Percentiles rank a stretch among this genome's conserved stretches.
These are phyloP conservation scores for Lacerta agilis DNA, from an alignment of 2,797 vertebrate genomes.

Conservation along the genomic window DNA sequence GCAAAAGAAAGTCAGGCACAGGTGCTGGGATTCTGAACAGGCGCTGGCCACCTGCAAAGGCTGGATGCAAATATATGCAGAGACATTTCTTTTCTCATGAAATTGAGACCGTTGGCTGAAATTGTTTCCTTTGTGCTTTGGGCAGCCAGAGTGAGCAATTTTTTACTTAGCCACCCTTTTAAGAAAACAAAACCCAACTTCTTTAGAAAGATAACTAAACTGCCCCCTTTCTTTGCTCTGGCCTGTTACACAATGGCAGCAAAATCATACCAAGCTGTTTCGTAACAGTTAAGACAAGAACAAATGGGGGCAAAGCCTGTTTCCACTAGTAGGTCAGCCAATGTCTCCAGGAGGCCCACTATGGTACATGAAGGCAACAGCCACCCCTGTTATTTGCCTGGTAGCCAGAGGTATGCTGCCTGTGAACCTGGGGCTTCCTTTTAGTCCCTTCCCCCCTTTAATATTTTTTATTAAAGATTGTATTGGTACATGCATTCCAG, in stretches of 20 bases:
- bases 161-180: not conserved
- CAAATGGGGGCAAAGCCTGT: not conserved
- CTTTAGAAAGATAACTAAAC: not conserved
- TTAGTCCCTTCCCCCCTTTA: not conserved
- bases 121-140: slow-evolving; percentile 17
- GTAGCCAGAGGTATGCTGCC: not conserved
- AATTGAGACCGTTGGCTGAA: slow-evolving; percentile 18
- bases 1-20: slow-evolving; percentile 2
- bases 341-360: no score
- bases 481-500: no score
- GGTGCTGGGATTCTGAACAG: not conserved
- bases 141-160: not conserved
- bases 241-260: not conserved
- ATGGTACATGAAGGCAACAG: not conserved
- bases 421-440: not conserved
- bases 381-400: not conserved
- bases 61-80: slow-evolving; percentile 15
- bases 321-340: not conserved
- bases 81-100: not conserved
- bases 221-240: not conserved
- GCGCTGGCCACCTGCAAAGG: slow-evolving; percentile 5
- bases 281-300: not conserved
- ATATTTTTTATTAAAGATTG: no score
- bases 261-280: not conserved
- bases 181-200: not conserved